Percentiles rank a stretch among this genome's conserved stretches.
Evolutionary conservation across 2,113 vertebrate species (phyloP).

Genomic region (Brienomyrus brachyistius): DNA sequence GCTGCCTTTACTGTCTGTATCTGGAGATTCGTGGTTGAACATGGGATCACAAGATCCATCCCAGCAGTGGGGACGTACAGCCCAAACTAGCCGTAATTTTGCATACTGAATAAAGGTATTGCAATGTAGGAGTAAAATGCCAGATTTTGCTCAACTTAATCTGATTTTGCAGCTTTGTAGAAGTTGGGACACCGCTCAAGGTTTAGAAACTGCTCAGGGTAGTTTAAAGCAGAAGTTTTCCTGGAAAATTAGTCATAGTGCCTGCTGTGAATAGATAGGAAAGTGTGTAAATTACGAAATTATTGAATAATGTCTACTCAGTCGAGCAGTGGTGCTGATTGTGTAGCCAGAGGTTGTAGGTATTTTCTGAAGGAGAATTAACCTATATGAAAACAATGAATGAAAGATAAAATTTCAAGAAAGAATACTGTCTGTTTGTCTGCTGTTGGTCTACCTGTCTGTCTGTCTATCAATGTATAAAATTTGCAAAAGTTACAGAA

Average conservation of each 20-base stretch:
- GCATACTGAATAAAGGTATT: neutral
- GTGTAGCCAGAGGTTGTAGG: neutral
- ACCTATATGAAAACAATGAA: neutral
- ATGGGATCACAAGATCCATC: neutral
- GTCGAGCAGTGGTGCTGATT: neutral
- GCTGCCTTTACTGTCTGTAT: neutral
- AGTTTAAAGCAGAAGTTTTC: neutral
- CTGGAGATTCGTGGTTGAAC: neutral
- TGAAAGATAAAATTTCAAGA: neutral
- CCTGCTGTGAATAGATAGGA: neutral
- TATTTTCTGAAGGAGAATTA: neutral
- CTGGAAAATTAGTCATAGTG: constrained; percentile 6
- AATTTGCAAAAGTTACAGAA: neutral
- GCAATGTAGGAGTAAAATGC: neutral
- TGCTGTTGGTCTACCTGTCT: neutral
- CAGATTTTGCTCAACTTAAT: neutral
- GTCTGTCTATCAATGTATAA: neutral
- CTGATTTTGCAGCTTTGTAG: neutral
- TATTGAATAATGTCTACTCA: neutral
- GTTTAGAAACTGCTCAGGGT: neutral
- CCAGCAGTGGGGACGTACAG: neutral
- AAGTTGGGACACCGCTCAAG: neutral
- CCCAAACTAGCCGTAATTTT: neutral
- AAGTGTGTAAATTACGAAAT: neutral
- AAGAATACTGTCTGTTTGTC: neutral